Evolutionary conservation across 2,888 invertebrate species (phyloP).

Genomic region (Philaethria dido): DNA sequence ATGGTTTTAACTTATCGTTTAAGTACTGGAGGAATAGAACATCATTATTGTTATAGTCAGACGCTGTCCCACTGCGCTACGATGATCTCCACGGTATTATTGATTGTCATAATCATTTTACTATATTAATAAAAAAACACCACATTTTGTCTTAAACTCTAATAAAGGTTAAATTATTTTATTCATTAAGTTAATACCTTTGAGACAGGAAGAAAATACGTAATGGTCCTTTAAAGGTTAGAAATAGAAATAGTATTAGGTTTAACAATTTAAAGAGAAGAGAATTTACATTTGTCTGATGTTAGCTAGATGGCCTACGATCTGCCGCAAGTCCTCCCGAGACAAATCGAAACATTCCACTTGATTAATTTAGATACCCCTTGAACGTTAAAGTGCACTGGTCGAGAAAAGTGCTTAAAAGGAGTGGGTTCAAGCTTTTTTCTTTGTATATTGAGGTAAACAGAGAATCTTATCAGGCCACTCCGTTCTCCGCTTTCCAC

Average conservation of each 20-base stretch:
- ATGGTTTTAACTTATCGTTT: constrained; percentile 5
- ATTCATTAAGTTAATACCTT: neutral
- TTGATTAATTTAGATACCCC: constrained; percentile 58
- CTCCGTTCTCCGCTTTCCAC: neutral
- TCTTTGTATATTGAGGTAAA: too few species aligned
- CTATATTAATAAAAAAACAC: too few species aligned
- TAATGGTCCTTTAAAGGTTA: neutral
- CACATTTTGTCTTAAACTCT: too few species aligned
- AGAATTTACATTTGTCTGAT: constrained; percentile 49
- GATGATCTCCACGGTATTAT: too few species aligned
- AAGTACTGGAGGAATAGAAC: neutral
- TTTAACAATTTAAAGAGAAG: constrained; percentile 33
- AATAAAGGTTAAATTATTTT: neutral
- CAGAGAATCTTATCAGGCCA: too few species aligned
- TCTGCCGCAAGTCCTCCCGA: constrained; percentile 35
- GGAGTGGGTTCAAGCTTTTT: neutral
- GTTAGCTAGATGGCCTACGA: constrained; percentile 31
- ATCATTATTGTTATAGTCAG: too few species aligned
- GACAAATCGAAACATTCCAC: constrained; percentile 58
- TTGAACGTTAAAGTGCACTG: constrained; percentile 42
- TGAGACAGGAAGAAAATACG: too few species aligned
- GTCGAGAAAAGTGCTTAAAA: constrained; percentile 45
- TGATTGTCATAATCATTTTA: too few species aligned
- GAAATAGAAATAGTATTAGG: neutral
- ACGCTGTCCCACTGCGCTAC: too few species aligned